Evolutionary conservation across 2,888 invertebrate genomes (phyloP), one percentile per base, ranked within the genome.

Genomic region (Ypsolopha scabrella): DNA sequence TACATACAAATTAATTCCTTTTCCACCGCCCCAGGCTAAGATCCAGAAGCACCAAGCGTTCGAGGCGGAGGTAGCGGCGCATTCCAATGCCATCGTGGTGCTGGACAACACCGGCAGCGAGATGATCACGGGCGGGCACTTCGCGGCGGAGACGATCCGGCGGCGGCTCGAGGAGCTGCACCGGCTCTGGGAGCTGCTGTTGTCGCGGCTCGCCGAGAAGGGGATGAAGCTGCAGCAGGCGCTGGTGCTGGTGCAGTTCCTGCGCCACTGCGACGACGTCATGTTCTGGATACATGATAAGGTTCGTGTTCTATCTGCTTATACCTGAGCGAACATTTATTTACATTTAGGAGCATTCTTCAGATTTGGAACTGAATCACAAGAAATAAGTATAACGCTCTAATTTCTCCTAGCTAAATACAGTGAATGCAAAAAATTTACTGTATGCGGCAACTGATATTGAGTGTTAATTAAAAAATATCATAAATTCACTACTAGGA

Each of bases 271-370:
- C 75, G 98, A 99, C 73, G 99, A 99, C 83, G 87, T 99, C 53
- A 96, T 99, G 94, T 99, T 98, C 80, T 99, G 99, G 99, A 99
- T 99, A 62, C 94, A 94, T 68, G 99, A 99, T 77, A 99, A 99
- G 88, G 96, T 94, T 62, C 48, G 72, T 55, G 10, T 48, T 14
- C 6, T n/a, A n/a, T n/a, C n/a, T n/a, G n/a, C n/a, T 48, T 36
- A 48, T 11, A 33, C 24, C 2, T 1, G n/a, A 46, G 14, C 6
- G 6, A 24, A 24, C 2, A 24, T 24, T 24, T 24, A 24, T 24
- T 24, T n/a, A n/a, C n/a, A n/a, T n/a, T 24, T 24, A 24, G 24
- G 24, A 24, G 2, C 4, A 2, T 24, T 24, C 24, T 24, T 24
- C 24, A 24, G 24, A 24, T 24, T 24, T 24, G 24, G 24, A 3